phyloP scores from a whole-genome alignment of 1,140 invertebrate species.

The Brevipalpus yothersi region DNA sequence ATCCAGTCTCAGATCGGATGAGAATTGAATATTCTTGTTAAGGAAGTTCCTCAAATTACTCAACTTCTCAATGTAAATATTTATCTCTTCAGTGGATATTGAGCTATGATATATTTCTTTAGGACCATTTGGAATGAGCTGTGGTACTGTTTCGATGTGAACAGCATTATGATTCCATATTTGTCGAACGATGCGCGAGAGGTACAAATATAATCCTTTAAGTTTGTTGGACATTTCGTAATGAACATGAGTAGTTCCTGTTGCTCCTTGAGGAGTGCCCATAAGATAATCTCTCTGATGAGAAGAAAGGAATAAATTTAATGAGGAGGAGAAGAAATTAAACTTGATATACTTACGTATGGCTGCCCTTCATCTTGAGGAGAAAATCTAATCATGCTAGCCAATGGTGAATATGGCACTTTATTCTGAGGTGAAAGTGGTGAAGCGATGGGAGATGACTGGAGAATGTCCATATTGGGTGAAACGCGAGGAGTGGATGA shows the following conservation, averaged over 20 bases:
- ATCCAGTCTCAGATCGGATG: slow-evolving; percentile 12
- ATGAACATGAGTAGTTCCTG: slow-evolving; percentile 1
- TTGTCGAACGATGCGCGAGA: slow-evolving; percentile 38
- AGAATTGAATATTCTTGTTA: slow-evolving; percentile 28
- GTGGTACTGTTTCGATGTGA: slow-evolving; percentile 14
- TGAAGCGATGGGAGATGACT: neutral
- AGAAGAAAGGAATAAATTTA: too few species aligned
- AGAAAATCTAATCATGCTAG: neutral
- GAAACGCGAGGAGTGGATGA: neutral
- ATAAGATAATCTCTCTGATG: neutral
- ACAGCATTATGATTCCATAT: slow-evolving; percentile 21
- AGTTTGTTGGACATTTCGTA: slow-evolving; percentile 35
- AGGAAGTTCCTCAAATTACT: slow-evolving; percentile 34
- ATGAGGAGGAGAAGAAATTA: too few species aligned
- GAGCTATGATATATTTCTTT: slow-evolving; percentile 18
- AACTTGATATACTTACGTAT: too few species aligned
- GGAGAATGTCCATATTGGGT: neutral
- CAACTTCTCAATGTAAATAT: slow-evolving; percentile 31
- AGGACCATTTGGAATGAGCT: slow-evolving; percentile 8
- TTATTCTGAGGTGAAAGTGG: neutral
- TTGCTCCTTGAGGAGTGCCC: slow-evolving; percentile 9
- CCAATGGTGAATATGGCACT: neutral
- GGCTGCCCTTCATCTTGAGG: too few species aligned
- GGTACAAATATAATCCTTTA: slow-evolving; percentile 71
- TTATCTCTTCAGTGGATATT: slow-evolving; percentile 28